A percentile compares a stretch with the other conserved stretches of the same genome.
Evolutionary conservation across 2,113 vertebrate species (phyloP).

Genomic region (Hylia prasina): DNA sequence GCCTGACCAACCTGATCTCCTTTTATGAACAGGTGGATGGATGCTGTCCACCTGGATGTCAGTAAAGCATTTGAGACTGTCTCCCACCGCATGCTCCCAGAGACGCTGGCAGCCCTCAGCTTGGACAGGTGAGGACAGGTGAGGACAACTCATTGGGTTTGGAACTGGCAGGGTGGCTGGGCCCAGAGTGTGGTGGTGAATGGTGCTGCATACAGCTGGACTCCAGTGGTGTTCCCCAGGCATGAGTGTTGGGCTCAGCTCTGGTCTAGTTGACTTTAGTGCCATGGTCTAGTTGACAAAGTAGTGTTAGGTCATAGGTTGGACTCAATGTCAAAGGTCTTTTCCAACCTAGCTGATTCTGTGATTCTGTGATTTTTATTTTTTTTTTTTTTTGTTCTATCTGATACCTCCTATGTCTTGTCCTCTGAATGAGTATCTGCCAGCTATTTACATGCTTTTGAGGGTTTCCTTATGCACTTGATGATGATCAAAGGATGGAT

Average conservation of each 20-base stretch:
- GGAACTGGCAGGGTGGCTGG: rapidly evolving
- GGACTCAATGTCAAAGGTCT: not conserved
- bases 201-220: not conserved
- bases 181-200: not conserved
- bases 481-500: not conserved
- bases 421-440: not conserved
- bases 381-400: not conserved
- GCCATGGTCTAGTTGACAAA: not conserved
- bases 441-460: not conserved
- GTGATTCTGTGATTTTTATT: not conserved
- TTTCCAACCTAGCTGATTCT: not conserved
- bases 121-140: not conserved
- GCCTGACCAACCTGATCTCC: not conserved
- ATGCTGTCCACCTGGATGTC: not conserved
- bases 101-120: not conserved
- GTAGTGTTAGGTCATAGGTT: not conserved
- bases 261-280: not conserved
- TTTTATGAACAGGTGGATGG: not conserved
- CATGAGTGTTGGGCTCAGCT: not conserved
- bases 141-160: too few species aligned
- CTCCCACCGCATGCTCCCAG: not conserved
- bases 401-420: not conserved
- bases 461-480: not conserved
- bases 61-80: not conserved
- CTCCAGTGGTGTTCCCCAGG: not conserved